These are phyloP conservation scores for Moxostoma hubbsi DNA, from an alignment of 2,797 vertebrate species.

Conservation along the genomic window DNA sequence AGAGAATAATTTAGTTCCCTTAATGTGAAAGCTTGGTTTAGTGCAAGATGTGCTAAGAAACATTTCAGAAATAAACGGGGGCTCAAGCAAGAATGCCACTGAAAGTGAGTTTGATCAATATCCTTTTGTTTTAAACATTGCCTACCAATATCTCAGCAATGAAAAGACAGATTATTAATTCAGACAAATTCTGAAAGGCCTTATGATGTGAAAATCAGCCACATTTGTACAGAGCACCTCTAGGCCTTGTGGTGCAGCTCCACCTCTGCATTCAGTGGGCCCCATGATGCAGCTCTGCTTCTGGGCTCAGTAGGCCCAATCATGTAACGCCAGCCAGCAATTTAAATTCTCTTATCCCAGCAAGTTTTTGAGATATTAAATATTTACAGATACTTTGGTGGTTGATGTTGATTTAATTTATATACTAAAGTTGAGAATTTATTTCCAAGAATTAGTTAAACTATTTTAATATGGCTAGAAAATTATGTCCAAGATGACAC, in stretches of 20 bases:
- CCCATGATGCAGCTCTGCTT: not conserved
- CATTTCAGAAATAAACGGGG: no score
- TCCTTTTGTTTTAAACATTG: no score
- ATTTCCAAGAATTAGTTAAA: no score
- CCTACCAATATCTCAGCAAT: no score
- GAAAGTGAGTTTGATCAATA: no score
- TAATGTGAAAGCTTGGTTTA: no score
- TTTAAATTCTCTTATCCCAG: not conserved
- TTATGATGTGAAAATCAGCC: not conserved
- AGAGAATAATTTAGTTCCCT: no score
- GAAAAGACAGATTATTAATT: not conserved
- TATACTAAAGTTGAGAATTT: no score
- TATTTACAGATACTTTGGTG: not conserved
- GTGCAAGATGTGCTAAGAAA: no score
- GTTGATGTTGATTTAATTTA: not conserved
- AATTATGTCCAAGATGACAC: no score
- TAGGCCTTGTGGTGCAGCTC: not conserved
- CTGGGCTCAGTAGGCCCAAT: not conserved
- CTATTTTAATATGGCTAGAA: no score
- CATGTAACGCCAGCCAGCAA: not conserved
- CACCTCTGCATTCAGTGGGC: not conserved
- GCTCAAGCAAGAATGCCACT: no score
- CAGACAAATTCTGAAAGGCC: not conserved
- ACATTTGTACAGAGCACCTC: not conserved
- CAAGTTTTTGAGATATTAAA: not conserved